A percentile compares a stretch with the other conserved stretches of the same genome.
phyloP scores from a whole-genome alignment of 2,888 invertebrate species.

The Acrobasis consociella region DNA sequence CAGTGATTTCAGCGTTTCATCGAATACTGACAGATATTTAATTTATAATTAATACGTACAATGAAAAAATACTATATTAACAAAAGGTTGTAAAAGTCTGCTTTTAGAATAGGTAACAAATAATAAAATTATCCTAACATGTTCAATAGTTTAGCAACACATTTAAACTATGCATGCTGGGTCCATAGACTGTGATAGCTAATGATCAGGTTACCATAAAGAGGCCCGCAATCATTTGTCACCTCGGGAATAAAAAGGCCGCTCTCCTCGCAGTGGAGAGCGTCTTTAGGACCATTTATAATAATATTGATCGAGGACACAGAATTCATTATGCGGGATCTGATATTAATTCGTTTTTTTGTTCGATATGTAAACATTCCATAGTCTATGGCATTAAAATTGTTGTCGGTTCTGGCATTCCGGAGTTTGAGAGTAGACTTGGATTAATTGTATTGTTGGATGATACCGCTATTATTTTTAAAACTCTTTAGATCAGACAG shows the following conservation, averaged over 20 bases:
- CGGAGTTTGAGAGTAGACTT: conserved; percentile 24
- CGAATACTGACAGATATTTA: too few relatives aligned
- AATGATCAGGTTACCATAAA: conserved; percentile 63
- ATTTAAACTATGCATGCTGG: background rate
- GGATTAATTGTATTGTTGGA: conserved; percentile 20
- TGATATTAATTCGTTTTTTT: conserved; percentile 41
- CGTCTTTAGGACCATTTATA: conserved; percentile 55
- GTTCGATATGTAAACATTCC: conserved; percentile 35
- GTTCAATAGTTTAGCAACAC: background rate
- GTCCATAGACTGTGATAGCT: conserved; percentile 65
- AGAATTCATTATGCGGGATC: conserved; percentile 46
- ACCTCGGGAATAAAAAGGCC: conserved; percentile 12
- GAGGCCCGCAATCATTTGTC: conserved; percentile 20
- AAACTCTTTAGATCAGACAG: too few relatives aligned
- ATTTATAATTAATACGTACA: too few relatives aligned
- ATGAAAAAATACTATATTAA: too few relatives aligned
- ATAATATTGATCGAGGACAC: conserved; percentile 52
- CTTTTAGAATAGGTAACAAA: background rate
- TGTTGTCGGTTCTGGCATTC: conserved; percentile 31
- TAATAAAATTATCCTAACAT: background rate
- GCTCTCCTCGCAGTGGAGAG: conserved; percentile 38
- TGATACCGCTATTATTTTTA: background rate
- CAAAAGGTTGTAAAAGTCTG: background rate
- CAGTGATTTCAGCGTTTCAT: too few relatives aligned
- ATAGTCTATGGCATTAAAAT: conserved; percentile 32